Base-by-base conservation (phyloP, 2,797 vertebrate species). In the Lycodopsis pacificus region DNA sequence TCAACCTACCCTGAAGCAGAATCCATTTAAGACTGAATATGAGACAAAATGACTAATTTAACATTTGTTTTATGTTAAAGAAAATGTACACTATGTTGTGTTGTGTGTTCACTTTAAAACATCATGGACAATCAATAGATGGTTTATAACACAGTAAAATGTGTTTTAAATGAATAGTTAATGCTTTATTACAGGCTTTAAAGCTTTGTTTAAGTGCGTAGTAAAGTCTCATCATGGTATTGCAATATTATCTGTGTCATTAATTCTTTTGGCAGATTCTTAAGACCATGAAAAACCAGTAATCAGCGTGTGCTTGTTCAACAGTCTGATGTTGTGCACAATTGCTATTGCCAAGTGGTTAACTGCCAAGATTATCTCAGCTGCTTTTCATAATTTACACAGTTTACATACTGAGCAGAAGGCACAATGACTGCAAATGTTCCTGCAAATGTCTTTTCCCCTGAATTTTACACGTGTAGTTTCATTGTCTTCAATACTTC, bases 41-140 rank as follows among this genome's bases (percentile, higher is more conserved):
- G 17, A 82, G 51, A 77, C 14, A 51, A 34, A 40, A 66, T 79
- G 5, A 74, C 38, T 71, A 20, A 71, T 73, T 71, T 62, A 79
- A 71, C 63, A 49, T 59, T 61, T 62, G 25, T 48, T 38, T 36
- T 59, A 22, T 25, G 32, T 15, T 36, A 57, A 67, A 62, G 7
- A 71, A 73, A 53, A 74, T 49, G 0, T 14, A 30, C 7, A 68
- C 38, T 49, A 19, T 57, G 8, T 25, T 58, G 56, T 48, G 42
- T 62, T 59, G 36, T 22, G 20, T 20, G n/a, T 80, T 77, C 5
- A 65, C 61, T 58, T 51, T 56, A 46, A 64, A 48, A 30, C 40
- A 30, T 44, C 30, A 25, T 49, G 10, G 6, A 7, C 1, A 48
- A 25, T 65, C 20, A 51, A 51, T 15, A 22, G 3, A 34, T 49